These are phyloP conservation scores for Porites rus DNA, from an alignment of 92 coral and sea anemone genomes.

Conservation along the genomic window DNA sequence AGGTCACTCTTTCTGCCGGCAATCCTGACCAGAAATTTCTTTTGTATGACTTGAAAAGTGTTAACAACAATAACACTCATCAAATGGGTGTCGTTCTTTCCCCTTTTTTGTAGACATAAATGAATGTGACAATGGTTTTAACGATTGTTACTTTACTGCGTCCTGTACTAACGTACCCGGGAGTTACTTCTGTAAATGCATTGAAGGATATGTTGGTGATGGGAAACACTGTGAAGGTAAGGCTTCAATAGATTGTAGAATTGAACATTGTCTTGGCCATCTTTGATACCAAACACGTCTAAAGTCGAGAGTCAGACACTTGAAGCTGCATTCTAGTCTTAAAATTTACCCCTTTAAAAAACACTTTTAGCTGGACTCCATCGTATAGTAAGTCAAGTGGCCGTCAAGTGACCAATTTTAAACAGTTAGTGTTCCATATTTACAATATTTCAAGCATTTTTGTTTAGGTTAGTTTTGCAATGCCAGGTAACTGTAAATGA, in stretches of 20 bases:
- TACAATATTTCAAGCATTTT: no score
- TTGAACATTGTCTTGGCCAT: not conserved
- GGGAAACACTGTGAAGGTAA: conserved; percentile 32
- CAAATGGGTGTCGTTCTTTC: not conserved
- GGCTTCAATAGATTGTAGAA: not conserved
- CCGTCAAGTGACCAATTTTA: no score
- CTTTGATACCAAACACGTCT: not conserved
- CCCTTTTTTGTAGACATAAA: not conserved
- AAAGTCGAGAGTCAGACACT: not conserved
- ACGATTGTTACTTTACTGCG: conserved; percentile 19
- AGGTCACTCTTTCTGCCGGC: no score
- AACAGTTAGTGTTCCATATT: no score
- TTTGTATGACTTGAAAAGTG: no score
- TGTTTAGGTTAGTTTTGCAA: no score
- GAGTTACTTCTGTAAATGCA: conserved; percentile 1
- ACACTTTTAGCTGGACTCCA: not conserved
- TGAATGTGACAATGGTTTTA: conserved; percentile 29
- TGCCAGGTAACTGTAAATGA: no score
- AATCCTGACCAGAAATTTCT: no score
- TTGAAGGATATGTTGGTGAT: conserved; percentile 13
- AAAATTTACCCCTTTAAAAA: not conserved
- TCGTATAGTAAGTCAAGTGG: no score
- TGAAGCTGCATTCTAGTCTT: not conserved
- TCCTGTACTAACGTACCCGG: conserved; percentile 19
- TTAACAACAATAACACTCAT: not conserved